Base-by-base conservation (phyloP, 2,888 invertebrate genomes). In the Tridacna gigas region DNA sequence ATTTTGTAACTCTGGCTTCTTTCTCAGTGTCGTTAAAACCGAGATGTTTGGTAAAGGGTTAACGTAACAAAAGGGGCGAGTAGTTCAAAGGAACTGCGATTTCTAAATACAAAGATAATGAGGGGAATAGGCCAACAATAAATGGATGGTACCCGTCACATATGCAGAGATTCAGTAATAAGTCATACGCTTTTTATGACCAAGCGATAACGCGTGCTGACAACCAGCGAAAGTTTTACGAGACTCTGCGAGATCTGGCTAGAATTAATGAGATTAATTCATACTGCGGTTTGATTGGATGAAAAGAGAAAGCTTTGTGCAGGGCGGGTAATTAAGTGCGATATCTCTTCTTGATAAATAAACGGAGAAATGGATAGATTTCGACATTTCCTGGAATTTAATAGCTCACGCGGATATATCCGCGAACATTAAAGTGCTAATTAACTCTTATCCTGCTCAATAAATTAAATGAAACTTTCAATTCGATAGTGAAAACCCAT, bases 241-340 rank as follows among this genome's bases (percentile, higher is more conserved):
- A 71, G 51, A 71, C n/a, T 51, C 71, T 18, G 51, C n/a, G 71
- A 71, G 71, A 51, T 71, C 47, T 71, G 47, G 71, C 47, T 48
- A 48, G 71, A 71, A 71, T 71, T 71, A 71, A 71, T 47, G 71
- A 71, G 71, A 71, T 71, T 47, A 71, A 47, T 51, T 71, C 51
- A 71, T 47, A 71, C 47, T 26, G 51, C 47, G 67, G 37, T 67
- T 45, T 45, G 56, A 56, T 56, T 56, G 56, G 56, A 56, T 56
- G 56, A 56, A 56, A 11, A 56, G 37, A 37, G 37, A 37, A 15
- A 20, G 15, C 56, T 56, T 56, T 5, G 56, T 20, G 56, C 56
- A 20, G 56, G 20, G 56, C 15, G 20, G 20, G 15, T 56, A 11
- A 56, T 56, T 5, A 56, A 56, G 56, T 20, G 15, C 2, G 56